phyloP scores from a whole-genome alignment of 1,140 invertebrate species.

The Leptonema lineaticorne region DNA sequence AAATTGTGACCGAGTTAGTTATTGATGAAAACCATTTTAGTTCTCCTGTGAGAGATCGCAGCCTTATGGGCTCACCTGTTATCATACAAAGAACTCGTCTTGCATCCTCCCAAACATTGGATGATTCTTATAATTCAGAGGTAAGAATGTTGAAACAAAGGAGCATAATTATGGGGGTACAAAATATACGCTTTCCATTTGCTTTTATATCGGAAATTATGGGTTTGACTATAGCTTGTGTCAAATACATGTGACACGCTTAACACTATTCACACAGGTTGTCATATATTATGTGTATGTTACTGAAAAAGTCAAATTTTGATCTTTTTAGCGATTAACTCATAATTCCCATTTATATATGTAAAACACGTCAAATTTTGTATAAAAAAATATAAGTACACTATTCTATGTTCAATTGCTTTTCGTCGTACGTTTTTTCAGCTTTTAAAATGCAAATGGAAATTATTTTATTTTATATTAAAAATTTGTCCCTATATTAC shows the following conservation, averaged over 20 bases:
- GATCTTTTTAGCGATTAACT: no score
- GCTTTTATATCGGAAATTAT: conserved; percentile 10
- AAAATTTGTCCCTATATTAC: no score
- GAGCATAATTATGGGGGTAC: conserved; percentile 8
- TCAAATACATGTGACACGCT: conserved; percentile 11
- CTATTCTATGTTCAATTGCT: no score
- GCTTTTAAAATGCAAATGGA: no score
- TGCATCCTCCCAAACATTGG: conserved; percentile 31
- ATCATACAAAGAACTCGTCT: background rate
- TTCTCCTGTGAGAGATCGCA: conserved; percentile 29
- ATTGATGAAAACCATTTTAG: conserved; percentile 42
- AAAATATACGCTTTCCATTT: conserved; percentile 20
- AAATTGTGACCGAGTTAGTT: conserved; percentile 15
- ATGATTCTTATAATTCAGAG: conserved; percentile 38
- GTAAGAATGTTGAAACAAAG: conserved; percentile 32
- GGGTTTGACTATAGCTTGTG: conserved; percentile 9
- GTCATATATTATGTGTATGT: background rate
- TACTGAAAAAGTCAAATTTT: no score
- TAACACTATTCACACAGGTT: conserved; percentile 12
- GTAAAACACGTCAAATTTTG: no score
- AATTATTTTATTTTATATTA: no score
- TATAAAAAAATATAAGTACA: no score
- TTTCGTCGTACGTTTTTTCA: no score
- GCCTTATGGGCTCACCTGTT: conserved; percentile 36
- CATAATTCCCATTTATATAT: no score